Conservation (phyloP, 1,140 invertebrate species). For the Helicorthomorpha holstii region DNA sequence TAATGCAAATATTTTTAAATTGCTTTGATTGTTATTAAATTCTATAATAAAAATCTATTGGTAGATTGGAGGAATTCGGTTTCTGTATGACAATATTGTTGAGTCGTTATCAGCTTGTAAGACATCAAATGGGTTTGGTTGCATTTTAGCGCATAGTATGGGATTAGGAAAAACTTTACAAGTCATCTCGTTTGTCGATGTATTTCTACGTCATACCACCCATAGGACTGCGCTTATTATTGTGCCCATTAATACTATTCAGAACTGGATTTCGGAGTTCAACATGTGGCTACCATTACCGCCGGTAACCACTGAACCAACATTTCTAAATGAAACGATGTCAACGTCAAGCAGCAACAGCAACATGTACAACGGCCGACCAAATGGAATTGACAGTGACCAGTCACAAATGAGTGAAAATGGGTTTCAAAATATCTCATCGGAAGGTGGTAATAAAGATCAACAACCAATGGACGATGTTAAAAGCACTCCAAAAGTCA, state of each 20-base stretch:
- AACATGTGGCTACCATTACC: slow-evolving; percentile 75
- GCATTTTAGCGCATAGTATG: slow-evolving; percentile 97
- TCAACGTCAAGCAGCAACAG: not conserved
- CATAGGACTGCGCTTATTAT: slow-evolving; percentile 83
- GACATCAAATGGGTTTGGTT: slow-evolving; percentile 85
- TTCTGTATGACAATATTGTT: slow-evolving; percentile 91
- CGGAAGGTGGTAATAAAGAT: no score
- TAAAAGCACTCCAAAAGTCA: slow-evolving; percentile 17
- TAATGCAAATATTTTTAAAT: slow-evolving; percentile 14
- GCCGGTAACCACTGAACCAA: no score
- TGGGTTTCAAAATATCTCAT: no score
- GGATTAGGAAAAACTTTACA: slow-evolving; percentile 97
- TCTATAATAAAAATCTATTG: slow-evolving; percentile 11
- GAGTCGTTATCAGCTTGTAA: slow-evolving; percentile 75
- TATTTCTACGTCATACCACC: slow-evolving; percentile 79
- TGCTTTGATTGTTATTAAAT: not conserved
- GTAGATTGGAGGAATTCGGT: slow-evolving; percentile 86
- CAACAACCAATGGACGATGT: no score
- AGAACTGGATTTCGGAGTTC: slow-evolving; percentile 96
- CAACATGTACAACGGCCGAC: not conserved
- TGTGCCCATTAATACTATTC: slow-evolving; percentile 96
- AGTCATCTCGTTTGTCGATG: slow-evolving; percentile 83
- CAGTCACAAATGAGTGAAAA: no score
- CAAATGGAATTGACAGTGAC: not conserved
- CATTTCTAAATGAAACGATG: no score